Evolutionary conservation across 2,797 vertebrate species (phyloP).

Genomic region (Falco berigora): DNA sequence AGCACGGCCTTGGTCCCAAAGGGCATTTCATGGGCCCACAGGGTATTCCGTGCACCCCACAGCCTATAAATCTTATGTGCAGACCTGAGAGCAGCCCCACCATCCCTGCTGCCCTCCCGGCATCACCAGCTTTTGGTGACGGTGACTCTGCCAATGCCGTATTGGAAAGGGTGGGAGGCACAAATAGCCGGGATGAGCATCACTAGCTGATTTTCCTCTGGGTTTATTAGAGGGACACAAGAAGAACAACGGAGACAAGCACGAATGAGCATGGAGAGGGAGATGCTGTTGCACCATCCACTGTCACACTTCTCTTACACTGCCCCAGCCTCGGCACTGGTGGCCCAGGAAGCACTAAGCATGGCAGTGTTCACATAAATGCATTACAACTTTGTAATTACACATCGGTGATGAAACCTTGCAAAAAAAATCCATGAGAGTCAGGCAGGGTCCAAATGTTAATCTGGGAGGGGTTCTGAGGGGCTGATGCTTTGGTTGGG

Average conservation of each 20-base stretch:
- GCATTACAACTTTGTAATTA: neutral
- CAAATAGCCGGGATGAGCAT: neutral
- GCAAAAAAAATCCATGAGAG: neutral
- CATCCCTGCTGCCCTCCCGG: fast-evolving
- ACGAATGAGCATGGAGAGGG: neutral
- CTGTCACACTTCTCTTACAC: neutral
- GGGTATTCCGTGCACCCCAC: neutral
- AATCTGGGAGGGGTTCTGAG: neutral
- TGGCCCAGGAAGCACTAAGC: neutral
- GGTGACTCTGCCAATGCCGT: neutral
- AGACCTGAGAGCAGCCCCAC: neutral
- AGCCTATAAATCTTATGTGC: neutral
- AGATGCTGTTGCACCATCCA: neutral
- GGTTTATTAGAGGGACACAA: neutral
- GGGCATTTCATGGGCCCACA: neutral
- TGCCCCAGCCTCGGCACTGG: neutral
- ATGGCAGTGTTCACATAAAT: neutral
- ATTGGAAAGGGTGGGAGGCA: neutral
- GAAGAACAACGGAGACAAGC: neutral
- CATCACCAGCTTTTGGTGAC: fast-evolving
- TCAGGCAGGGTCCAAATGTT: neutral
- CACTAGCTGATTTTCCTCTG: neutral
- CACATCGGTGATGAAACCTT: neutral
- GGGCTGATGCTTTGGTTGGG: neutral
- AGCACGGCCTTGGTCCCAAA: fast-evolving